Evolutionary conservation across 2,888 invertebrate species (phyloP), one percentile per base, ranked within the genome.

Genomic region (Empis livida): DNA sequence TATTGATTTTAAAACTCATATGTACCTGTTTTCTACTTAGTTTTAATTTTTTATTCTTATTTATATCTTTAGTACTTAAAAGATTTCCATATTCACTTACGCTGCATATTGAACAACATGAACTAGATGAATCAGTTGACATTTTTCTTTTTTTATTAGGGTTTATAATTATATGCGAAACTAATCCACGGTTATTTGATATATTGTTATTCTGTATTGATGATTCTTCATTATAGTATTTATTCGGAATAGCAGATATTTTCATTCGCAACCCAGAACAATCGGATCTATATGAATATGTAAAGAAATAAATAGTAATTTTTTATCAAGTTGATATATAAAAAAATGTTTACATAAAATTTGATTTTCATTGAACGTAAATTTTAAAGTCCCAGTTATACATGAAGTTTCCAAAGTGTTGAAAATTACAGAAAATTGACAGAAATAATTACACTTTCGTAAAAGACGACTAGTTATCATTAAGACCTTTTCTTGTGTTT

Each of bases 221-320:
- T 14, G 13, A 31, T 39, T 5, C 1, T 23, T 39, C 10, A 20
- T 46, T 47, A 13, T 40, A 41, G 10, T 51, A 50, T 44, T 47
- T 51, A 15, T 61, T 59, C 13, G 64, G 59, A 49, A 69, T 65
- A 14, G 68, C 68, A 13, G 70, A 67, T 48, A 69, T 68, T 61
- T 61, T 69, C 68, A 69, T 69, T 43, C 70, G 63, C 32, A 69
- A 57, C 35, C 68, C 66, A 27, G 5, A 8, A 27, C 23, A 8
- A 4, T 27, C 23, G 9, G 23, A 27, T 27, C 23, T 27, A 9
- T 27, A 27, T 27, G 9, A 27, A 6, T 27, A 27, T 27, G 9
- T 9, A 27, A 8, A 27, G 5, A 20, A 3, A 20, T n/a, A n/a
- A n/a, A n/a, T n/a, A n/a, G n/a, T n/a, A n/a, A n/a, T n/a, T n/a